Conservation (phyloP, 2,113 vertebrate species). For the Bombycilla garrulus region DNA sequence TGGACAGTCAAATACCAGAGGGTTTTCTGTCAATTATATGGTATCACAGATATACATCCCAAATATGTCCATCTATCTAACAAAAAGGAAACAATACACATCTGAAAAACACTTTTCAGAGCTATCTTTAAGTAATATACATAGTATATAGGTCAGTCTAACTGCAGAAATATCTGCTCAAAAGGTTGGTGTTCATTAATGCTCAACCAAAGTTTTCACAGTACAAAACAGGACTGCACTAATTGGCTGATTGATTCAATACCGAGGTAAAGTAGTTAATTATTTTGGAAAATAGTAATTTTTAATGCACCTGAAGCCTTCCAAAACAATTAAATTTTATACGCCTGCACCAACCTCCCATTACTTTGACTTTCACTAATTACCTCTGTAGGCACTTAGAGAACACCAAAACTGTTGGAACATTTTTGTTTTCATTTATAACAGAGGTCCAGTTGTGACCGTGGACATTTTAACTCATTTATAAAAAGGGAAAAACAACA, state of each 20-base stretch:
- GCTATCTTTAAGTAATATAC: neutral
- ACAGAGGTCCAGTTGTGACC: neutral
- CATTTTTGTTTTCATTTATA: neutral
- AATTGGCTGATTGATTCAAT: constrained; percentile 24
- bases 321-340: constrained; percentile 43
- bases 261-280: constrained; percentile 24
- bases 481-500: neutral
- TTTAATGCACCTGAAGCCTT: constrained; percentile 25
- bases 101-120: neutral
- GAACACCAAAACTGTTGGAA: neutral
- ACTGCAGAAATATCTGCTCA: neutral
- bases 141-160: neutral
- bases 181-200: neutral
- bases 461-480: neutral
- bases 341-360: neutral
- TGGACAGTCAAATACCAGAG: constrained; percentile 30
- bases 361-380: constrained; percentile 12
- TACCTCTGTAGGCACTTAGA: neutral
- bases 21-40: constrained; percentile 28
- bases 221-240: neutral
- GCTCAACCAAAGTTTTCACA: neutral
- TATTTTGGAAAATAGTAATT: constrained; percentile 14
- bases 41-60: constrained; percentile 16
- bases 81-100: neutral
- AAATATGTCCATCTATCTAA: constrained; percentile 49